phyloP scores from a whole-genome alignment of 2,888 invertebrate species.

The Catotricha subobsoleta region DNA sequence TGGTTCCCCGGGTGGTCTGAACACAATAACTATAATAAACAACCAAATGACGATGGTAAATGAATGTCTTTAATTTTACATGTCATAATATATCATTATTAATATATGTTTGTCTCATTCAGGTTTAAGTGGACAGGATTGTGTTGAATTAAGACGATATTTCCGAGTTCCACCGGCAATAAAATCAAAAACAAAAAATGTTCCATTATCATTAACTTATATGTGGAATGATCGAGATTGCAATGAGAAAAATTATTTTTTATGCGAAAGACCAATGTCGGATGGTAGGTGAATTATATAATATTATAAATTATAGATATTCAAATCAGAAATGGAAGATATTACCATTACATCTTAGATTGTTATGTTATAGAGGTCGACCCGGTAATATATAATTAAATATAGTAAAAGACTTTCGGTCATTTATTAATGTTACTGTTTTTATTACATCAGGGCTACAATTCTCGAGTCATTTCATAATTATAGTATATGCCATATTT shows the following conservation, averaged over 20 bases:
- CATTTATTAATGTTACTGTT: too few relatives aligned
- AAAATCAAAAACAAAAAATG: constrained; percentile 15
- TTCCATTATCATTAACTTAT: constrained; percentile 36
- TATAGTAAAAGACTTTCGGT: too few relatives aligned
- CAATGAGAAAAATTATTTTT: constrained; percentile 49
- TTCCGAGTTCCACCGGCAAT: constrained; percentile 37
- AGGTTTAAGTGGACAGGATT: constrained; percentile 53
- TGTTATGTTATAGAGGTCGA: too few relatives aligned
- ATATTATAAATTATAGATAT: neutral
- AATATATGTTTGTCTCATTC: neutral
- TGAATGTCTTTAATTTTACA: neutral
- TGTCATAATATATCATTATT: neutral
- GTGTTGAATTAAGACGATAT: constrained; percentile 53
- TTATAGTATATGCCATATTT: too few relatives aligned
- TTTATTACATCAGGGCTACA: too few relatives aligned
- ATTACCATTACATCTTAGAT: too few relatives aligned
- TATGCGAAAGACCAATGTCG: constrained; percentile 51
- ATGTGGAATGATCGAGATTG: constrained; percentile 75
- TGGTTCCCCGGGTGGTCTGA: constrained; percentile 71
- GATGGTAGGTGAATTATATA: constrained; percentile 33
- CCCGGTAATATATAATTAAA: too few relatives aligned
- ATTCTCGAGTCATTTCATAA: too few relatives aligned
- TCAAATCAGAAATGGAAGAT: too few relatives aligned
- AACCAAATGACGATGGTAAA: constrained; percentile 63
- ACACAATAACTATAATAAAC: constrained; percentile 43